phyloP scores from a whole-genome alignment of 2,888 invertebrate genomes.

The Cerceris rybyensis region DNA sequence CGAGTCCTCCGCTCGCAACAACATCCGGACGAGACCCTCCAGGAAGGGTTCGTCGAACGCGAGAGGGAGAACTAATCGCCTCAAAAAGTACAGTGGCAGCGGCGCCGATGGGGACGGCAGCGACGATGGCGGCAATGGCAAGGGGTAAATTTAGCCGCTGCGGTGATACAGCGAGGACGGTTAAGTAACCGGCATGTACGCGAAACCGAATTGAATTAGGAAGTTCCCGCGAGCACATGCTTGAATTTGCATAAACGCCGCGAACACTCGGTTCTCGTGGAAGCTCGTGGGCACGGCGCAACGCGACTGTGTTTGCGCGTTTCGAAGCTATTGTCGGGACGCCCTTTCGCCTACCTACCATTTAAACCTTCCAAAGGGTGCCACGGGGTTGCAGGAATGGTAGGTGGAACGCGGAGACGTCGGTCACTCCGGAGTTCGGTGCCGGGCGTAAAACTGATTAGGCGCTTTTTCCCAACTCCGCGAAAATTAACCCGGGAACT shows the following conservation, averaged over 20 bases:
- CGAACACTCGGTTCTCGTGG: conserved; percentile 54
- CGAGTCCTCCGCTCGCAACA: too few relatives aligned
- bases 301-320: conserved; percentile 14
- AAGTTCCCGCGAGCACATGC: conserved; percentile 75
- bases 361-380: too few relatives aligned
- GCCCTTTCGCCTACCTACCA: conserved; percentile 5
- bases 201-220: conserved; percentile 78
- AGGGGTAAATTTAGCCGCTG: conserved; percentile 42
- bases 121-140: conserved; percentile 9
- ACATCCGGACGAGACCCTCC: too few relatives aligned
- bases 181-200: conserved; percentile 68
- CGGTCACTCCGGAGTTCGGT: background rate
- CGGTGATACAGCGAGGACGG: conserved; percentile 48
- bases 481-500: too few relatives aligned
- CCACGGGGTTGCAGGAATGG: background rate
- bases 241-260: conserved; percentile 76
- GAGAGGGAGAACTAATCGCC: too few relatives aligned
- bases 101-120: too few relatives aligned
- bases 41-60: too few relatives aligned
- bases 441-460: too few relatives aligned
- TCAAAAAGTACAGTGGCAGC: too few relatives aligned
- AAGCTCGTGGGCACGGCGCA: conserved; percentile 18
- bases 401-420: background rate
- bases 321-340: conserved; percentile 32
- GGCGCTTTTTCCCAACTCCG: too few relatives aligned